phyloP scores from a whole-genome alignment of 2,888 invertebrate species.

The Drosophila gaucha region DNA sequence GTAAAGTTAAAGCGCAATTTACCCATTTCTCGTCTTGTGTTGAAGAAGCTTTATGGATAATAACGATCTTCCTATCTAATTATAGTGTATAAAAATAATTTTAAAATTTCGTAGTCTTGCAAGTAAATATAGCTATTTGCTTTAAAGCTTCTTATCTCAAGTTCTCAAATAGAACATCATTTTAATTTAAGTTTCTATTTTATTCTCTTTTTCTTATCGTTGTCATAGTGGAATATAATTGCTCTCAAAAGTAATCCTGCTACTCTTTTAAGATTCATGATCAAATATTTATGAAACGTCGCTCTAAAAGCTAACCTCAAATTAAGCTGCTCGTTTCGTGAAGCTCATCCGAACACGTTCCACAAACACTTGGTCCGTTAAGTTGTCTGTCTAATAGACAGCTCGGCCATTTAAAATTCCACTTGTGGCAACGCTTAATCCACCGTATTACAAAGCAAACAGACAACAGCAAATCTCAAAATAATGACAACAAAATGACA shows the following conservation, averaged over 20 bases:
- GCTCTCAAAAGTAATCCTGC: too few relatives aligned
- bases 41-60: not conserved
- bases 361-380: conserved; percentile 24
- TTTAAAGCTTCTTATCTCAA: too few relatives aligned
- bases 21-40: not conserved
- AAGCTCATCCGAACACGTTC: conserved; percentile 20
- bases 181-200: too few relatives aligned
- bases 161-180: too few relatives aligned
- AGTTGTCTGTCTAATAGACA: conserved; percentile 47
- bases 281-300: not conserved
- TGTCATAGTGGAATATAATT: too few relatives aligned
- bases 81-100: too few relatives aligned
- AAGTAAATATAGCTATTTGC: too few relatives aligned
- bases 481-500: conserved; percentile 50
- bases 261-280: too few relatives aligned
- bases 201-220: too few relatives aligned
- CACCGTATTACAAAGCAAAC: conserved; percentile 15
- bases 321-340: conserved; percentile 11
- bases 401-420: conserved; percentile 42
- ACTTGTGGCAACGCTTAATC: conserved; percentile 44
- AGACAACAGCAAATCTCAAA: conserved; percentile 48
- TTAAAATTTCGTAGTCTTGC: too few relatives aligned
- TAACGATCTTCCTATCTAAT: too few relatives aligned
- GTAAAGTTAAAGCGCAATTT: not conserved
- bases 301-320: not conserved